phyloP scores from a whole-genome alignment of 2,888 invertebrate species.

The Trichogramma dendrolimi region DNA sequence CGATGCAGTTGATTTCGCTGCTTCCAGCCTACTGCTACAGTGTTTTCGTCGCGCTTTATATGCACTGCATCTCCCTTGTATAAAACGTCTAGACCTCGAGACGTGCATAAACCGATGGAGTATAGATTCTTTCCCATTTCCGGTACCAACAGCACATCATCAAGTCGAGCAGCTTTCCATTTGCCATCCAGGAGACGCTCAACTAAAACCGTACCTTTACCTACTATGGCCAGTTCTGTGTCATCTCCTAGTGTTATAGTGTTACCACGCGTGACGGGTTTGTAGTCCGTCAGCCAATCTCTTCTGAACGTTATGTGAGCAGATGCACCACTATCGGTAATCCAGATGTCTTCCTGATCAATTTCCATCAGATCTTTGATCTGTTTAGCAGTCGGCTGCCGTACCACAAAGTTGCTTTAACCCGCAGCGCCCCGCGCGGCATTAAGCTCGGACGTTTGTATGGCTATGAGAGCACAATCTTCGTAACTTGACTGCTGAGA shows the following conservation, averaged over 20 bases:
- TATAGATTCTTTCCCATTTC: constrained; percentile 34
- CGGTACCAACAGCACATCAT: constrained; percentile 32
- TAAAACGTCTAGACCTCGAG: constrained; percentile 22
- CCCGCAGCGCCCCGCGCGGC: too few relatives aligned
- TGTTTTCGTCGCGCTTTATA: constrained; percentile 11
- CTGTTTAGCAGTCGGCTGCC: too few relatives aligned
- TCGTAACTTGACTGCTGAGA: too few relatives aligned
- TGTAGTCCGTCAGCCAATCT: constrained; percentile 29
- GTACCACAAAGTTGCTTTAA: too few relatives aligned
- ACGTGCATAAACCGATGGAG: constrained; percentile 33
- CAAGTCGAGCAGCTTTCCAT: constrained; percentile 25
- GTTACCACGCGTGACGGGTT: constrained; percentile 7
- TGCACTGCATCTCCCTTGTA: constrained; percentile 20
- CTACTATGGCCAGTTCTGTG: constrained; percentile 20
- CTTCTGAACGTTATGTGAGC: constrained; percentile 26
- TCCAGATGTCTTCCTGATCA: constrained; percentile 27
- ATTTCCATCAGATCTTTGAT: too few relatives aligned
- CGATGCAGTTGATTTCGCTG: too few relatives aligned
- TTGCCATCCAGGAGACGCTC: constrained; percentile 25
- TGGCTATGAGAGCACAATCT: too few relatives aligned
- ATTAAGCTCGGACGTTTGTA: too few relatives aligned
- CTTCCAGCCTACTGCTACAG: constrained; percentile 26
- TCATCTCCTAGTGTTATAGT: constrained; percentile 29
- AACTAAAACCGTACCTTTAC: constrained; percentile 27
- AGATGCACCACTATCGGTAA: constrained; percentile 29